Evolutionary conservation across 2,888 invertebrate genomes (phyloP).

Genomic region (Agonopterix arenella): DNA sequence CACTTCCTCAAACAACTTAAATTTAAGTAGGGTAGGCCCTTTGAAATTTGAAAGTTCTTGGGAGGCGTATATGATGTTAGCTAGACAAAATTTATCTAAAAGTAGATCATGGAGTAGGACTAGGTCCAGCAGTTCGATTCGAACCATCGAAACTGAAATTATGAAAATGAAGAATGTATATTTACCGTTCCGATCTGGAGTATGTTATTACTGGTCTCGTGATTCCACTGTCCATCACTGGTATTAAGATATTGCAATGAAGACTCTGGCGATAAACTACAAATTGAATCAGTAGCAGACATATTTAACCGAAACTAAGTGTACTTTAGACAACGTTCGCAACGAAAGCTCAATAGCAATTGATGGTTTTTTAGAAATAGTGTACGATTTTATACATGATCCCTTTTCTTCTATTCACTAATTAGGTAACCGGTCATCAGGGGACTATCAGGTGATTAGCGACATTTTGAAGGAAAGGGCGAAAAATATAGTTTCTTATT

Average conservation of each 20-base stretch:
- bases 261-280: slow-evolving; percentile 1
- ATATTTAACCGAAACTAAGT: slow-evolving; percentile 7
- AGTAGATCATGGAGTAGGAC: too few relatives aligned
- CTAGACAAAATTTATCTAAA: too few relatives aligned
- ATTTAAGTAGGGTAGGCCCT: too few relatives aligned
- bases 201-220: slow-evolving; percentile 14
- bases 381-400: slow-evolving; percentile 5
- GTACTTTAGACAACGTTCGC: neutral
- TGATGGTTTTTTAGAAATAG: neutral
- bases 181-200: slow-evolving; percentile 27
- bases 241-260: slow-evolving; percentile 14
- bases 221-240: slow-evolving; percentile 27
- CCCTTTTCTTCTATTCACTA: slow-evolving; percentile 1
- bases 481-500: too few relatives aligned
- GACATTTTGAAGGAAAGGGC: too few relatives aligned
- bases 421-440: slow-evolving; percentile 3
- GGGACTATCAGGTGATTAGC: neutral
- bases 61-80: too few relatives aligned
- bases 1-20: too few relatives aligned
- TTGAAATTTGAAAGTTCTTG: too few relatives aligned
- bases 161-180: slow-evolving; percentile 7
- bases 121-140: too few relatives aligned
- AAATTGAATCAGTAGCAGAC: slow-evolving; percentile 12
- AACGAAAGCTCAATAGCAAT: slow-evolving; percentile 4
- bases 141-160: neutral